Conservation (phyloP, 2,797 vertebrate genomes). For the Scolopax bukidnonensis region DNA sequence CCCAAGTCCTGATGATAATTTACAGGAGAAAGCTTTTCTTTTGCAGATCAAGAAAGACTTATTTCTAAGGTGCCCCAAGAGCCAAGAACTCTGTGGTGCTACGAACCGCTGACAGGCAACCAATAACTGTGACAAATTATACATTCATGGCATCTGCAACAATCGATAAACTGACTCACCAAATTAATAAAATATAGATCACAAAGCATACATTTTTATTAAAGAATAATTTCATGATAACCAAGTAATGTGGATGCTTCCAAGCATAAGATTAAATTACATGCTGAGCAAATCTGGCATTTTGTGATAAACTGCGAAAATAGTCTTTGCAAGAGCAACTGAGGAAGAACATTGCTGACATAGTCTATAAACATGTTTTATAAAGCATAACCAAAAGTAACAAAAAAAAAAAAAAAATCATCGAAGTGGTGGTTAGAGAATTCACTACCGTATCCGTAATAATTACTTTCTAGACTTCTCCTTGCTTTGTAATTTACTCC, state of each 20-base stretch:
- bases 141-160: constrained; percentile 53
- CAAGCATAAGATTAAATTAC: constrained; percentile 79
- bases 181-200: constrained; percentile 77
- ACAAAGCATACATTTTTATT: constrained; percentile 72
- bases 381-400: constrained; percentile 10
- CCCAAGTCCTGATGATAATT: background rate
- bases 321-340: constrained; percentile 47
- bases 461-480: background rate
- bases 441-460: background rate
- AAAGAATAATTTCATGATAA: constrained; percentile 75
- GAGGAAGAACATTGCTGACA: constrained; percentile 57
- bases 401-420: background rate
- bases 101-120: constrained; percentile 24
- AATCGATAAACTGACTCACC: constrained; percentile 66
- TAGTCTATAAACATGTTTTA: constrained; percentile 54
- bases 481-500: constrained; percentile 23
- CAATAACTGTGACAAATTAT: constrained; percentile 69
- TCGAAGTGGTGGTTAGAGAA: background rate
- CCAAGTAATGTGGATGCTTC: constrained; percentile 72
- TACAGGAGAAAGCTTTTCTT: background rate
- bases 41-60: constrained; percentile 8
- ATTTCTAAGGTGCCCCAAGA: constrained; percentile 39
- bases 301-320: constrained; percentile 76
- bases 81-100: background rate
- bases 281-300: constrained; percentile 76